phyloP scores from a whole-genome alignment of 2,113 vertebrate species.

The Microtus pennsylvanicus region DNA sequence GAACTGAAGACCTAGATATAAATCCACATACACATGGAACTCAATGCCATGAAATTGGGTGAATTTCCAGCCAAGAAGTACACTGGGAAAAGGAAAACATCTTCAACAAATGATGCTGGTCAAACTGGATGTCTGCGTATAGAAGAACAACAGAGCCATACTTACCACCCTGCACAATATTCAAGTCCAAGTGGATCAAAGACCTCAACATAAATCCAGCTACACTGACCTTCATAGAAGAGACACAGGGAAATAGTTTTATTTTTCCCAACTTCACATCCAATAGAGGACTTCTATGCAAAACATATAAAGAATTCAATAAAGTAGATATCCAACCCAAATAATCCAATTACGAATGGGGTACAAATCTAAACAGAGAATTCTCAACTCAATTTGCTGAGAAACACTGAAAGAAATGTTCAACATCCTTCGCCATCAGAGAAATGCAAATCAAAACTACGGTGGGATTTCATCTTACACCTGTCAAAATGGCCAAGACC shows the following conservation, averaged over 20 bases:
- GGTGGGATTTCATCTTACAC: background rate
- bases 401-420: background rate
- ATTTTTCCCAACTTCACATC: background rate
- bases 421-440: background rate
- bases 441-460: background rate
- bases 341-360: background rate
- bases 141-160: background rate
- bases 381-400: background rate
- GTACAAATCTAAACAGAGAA: background rate
- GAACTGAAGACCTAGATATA: background rate
- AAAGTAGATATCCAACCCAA: background rate
- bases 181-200: background rate
- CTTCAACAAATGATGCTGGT: background rate
- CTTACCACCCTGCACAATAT: background rate
- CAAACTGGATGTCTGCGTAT: background rate
- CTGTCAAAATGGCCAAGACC: background rate
- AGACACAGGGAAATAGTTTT: background rate
- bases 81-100: background rate
- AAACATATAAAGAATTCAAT: background rate
- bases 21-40: background rate
- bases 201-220: background rate
- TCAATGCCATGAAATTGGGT: too few relatives aligned
- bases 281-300: background rate
- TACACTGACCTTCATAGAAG: background rate
- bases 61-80: background rate